Evolutionary conservation across 2,113 vertebrate species (phyloP), one percentile per base, ranked within the genome.

Genomic region (Serinus canaria): DNA sequence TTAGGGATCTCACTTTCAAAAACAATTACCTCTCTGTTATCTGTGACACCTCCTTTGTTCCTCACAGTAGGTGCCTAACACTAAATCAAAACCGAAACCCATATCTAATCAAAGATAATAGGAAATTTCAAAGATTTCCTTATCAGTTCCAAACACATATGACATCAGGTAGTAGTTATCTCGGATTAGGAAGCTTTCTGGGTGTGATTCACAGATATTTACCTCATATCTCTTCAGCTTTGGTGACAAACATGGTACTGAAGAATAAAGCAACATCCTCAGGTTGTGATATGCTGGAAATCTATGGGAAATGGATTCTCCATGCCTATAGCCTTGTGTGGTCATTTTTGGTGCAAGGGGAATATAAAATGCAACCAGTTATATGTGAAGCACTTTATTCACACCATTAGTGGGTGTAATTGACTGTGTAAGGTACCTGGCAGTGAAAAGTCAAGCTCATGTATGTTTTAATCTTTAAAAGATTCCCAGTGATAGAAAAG

Each of bases 171-270:
- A 89, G 59, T 33, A 74, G 69, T 94, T 87, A 94, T 76, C 90
- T 87, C 17, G 7, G 82, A 94, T 95, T 95, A 94, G 88, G 92
- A 93, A 97, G 78, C 63, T 95, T 95, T 87, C 92, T 94, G 93
- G 79, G 39, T 82, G 66, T 77, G 88, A 94, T 81, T 82, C 24
- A 3, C 63, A 41, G 89, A 88, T 44, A 86, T 82, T 90, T 90
- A 70, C 75, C 69, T 88, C 83, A 15, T 66, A 77, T 49, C 82
- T 92, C 75, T 79, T 37, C 31, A 90, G 73, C 86, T 92, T 77
- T 88, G 73, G 72, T 94, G 66, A 94, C 84, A 92, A 95, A 93
- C 55, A 84, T 11, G 22, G 53, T 78, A 64, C 64, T 73, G 87
- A 84, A 88, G 78, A 83, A 89, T 86, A 83, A 90, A 88, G 62